phyloP scores from a whole-genome alignment of 1,140 invertebrate genomes.

The Papilio helenus region DNA sequence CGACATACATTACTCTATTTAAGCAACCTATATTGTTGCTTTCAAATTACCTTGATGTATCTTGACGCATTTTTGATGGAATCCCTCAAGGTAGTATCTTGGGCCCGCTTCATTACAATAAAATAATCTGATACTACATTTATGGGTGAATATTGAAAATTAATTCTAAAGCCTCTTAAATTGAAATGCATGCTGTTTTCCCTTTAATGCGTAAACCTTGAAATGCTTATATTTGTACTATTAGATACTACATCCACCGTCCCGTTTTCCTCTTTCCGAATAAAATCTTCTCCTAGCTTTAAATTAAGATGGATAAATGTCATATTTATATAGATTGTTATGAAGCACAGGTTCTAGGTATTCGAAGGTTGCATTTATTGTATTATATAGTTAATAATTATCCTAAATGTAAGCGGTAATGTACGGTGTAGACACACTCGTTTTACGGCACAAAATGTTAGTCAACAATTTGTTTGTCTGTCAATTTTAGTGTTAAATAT shows the following conservation, averaged over 20 bases:
- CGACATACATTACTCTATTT: not conserved
- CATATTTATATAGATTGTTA: slow-evolving; percentile 82
- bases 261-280: slow-evolving; percentile 78
- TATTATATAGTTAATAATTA: slow-evolving; percentile 75
- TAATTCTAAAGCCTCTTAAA: not conserved
- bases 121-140: slow-evolving; percentile 6
- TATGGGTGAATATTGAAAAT: slow-evolving; percentile 9
- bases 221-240: slow-evolving; percentile 67
- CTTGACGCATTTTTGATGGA: not conserved
- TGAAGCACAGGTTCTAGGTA: slow-evolving; percentile 80
- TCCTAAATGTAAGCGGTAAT: slow-evolving; percentile 67
- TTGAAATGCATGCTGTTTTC: slow-evolving; percentile 45
- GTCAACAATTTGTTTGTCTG: slow-evolving; percentile 74
- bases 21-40: not conserved
- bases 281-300: slow-evolving; percentile 78
- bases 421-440: slow-evolving; percentile 79
- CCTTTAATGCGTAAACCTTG: slow-evolving; percentile 49
- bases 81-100: not conserved
- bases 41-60: no score
- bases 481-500: slow-evolving; percentile 78
- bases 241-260: slow-evolving; percentile 73
- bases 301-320: slow-evolving; percentile 69
- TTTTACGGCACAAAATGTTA: slow-evolving; percentile 82
- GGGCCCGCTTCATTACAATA: not conserved
- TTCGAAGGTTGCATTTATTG: slow-evolving; percentile 79